Conservation (phyloP, 1,140 invertebrate species). For the Diprion similis region DNA sequence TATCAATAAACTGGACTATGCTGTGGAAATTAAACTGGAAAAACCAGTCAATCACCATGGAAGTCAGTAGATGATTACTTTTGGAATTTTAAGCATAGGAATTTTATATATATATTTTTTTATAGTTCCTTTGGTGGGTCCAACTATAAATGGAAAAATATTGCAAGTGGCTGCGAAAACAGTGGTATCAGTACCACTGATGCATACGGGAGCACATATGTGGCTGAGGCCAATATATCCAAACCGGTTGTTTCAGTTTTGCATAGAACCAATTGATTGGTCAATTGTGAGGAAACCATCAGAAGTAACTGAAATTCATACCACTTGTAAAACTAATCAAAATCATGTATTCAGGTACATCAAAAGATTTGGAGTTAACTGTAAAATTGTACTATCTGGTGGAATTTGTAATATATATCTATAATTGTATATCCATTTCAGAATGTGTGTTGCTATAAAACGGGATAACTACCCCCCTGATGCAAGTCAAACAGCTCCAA, state of each 20-base stretch:
- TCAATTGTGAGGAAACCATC: constrained; percentile 66
- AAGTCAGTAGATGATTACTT: constrained; percentile 43
- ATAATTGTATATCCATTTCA: constrained; percentile 46
- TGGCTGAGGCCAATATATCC: constrained; percentile 64
- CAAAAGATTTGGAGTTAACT: constrained; percentile 8
- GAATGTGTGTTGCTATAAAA: constrained; percentile 81
- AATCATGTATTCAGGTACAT: constrained; percentile 51
- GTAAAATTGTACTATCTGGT: constrained; percentile 13
- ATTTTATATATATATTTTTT: too few species aligned
- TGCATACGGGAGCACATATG: constrained; percentile 68
- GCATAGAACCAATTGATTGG: constrained; percentile 71
- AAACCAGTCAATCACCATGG: constrained; percentile 57
- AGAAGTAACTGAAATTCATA: constrained; percentile 63
- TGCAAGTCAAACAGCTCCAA: constrained; percentile 41
- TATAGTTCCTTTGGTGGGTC: neutral
- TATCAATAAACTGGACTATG: constrained; percentile 76
- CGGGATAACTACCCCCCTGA: constrained; percentile 83
- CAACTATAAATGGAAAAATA: constrained; percentile 37
- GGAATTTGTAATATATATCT: neutral
- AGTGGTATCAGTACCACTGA: constrained; percentile 70
- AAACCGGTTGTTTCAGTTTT: constrained; percentile 65
- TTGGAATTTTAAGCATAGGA: constrained; percentile 14
- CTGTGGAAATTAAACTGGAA: constrained; percentile 75
- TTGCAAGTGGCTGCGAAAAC: constrained; percentile 56
- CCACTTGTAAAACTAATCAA: constrained; percentile 55